Evolutionary conservation across 2,113 vertebrate species (phyloP).

Genomic region (Alouatta palliata): DNA sequence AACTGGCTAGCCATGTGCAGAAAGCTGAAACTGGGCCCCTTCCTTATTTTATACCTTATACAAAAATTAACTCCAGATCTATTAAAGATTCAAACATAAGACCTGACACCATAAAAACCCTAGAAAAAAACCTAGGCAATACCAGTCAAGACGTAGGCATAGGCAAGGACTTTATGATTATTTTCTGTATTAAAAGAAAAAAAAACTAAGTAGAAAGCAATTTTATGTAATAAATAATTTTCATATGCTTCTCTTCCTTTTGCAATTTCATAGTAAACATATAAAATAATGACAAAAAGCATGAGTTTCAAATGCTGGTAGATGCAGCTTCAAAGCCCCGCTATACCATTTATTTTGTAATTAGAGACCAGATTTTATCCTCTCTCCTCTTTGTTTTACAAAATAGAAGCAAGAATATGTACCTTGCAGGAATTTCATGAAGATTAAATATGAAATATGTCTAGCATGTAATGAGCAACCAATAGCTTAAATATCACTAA

Average conservation of each 20-base stretch:
- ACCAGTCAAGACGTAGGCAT: too few species aligned
- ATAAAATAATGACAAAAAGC: neutral
- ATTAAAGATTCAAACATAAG: too few species aligned
- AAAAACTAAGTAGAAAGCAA: neutral
- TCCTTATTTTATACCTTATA: too few species aligned
- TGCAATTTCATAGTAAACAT: neutral
- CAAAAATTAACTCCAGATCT: too few species aligned
- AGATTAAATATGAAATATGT: neutral
- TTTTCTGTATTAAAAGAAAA: neutral
- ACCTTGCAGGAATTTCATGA: neutral
- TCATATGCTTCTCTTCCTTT: neutral
- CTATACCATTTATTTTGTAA: neutral
- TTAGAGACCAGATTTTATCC: neutral
- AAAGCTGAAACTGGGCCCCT: too few species aligned
- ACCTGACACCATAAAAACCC: too few species aligned
- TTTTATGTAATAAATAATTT: neutral
- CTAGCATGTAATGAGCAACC: neutral
- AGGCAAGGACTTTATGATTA: neutral
- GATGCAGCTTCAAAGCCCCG: neutral
- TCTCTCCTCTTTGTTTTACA: slow-evolving; percentile 1
- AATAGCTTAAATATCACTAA: neutral
- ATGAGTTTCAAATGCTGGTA: neutral
- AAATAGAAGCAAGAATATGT: neutral
- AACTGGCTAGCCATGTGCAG: too few species aligned
- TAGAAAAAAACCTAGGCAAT: too few species aligned